Conservation (phyloP, 1,140 invertebrate genomes). For the Drosophila subobscura region DNA sequence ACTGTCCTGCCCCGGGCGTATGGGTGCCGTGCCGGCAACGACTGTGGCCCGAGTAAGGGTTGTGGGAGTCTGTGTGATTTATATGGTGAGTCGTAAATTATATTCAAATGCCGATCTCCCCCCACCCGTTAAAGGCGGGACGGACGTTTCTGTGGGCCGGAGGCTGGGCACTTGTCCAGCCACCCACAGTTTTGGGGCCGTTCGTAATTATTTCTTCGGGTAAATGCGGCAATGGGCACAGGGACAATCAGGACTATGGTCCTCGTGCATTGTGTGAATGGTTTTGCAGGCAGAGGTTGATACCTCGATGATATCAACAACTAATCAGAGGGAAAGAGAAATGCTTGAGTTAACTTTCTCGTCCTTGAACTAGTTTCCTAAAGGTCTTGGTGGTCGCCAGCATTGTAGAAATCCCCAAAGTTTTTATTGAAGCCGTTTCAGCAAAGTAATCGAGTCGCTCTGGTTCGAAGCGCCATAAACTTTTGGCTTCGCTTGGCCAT, state of each 20-base stretch:
- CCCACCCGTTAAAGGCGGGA: slow-evolving; percentile 31
- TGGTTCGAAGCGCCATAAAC: slow-evolving; percentile 37
- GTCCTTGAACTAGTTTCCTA: slow-evolving; percentile 4
- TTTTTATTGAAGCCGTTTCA: slow-evolving; percentile 65
- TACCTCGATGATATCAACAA: too few species aligned
- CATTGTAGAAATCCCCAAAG: slow-evolving; percentile 17
- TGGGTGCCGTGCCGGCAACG: slow-evolving; percentile 35
- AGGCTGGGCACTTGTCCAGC: too few species aligned
- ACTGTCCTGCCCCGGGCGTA: slow-evolving; percentile 30
- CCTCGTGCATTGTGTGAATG: too few species aligned
- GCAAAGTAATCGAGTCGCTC: slow-evolving; percentile 54
- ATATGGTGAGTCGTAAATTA: slow-evolving; percentile 59
- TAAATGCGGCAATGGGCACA: slow-evolving; percentile 23
- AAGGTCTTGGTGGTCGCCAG: slow-evolving; percentile 8
- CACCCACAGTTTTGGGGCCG: slow-evolving; percentile 1
- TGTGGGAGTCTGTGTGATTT: slow-evolving; percentile 43
- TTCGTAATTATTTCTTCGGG: slow-evolving; percentile 53
- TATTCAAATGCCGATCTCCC: slow-evolving; percentile 48
- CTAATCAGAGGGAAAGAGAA: too few species aligned
- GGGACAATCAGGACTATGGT: background rate
- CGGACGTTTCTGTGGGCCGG: background rate
- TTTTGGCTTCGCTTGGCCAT: slow-evolving; percentile 42
- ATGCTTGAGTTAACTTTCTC: background rate
- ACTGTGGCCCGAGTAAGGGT: slow-evolving; percentile 9
- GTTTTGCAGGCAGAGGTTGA: too few species aligned